These are phyloP conservation scores for Sorex fumeus DNA, from an alignment of 2,113 vertebrate genomes.

Conservation along the genomic window DNA sequence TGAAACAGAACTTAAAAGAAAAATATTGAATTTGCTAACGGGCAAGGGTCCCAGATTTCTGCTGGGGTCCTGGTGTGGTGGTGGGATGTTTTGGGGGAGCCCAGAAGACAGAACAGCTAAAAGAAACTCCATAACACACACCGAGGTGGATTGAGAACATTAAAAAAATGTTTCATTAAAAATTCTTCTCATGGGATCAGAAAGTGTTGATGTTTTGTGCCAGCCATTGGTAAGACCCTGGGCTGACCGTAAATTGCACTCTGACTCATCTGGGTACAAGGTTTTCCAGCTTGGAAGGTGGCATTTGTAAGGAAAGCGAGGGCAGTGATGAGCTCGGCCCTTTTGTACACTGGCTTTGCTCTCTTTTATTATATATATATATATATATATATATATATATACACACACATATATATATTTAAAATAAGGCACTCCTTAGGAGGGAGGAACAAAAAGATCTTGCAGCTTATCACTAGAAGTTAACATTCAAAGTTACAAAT, in stretches of 20 bases:
- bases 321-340: neutral
- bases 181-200: neutral
- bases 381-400: no score
- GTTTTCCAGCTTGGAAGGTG: neutral
- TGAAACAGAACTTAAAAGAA: conserved; percentile 72
- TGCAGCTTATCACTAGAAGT: no score
- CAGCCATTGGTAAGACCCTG: neutral
- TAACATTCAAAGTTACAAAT: no score
- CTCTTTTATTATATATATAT: neutral
- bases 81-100: neutral
- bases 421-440: neutral
- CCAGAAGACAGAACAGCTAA: neutral
- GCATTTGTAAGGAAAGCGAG: neutral
- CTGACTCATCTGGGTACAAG: neutral
- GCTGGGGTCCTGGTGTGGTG: neutral
- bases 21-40: conserved; percentile 45
- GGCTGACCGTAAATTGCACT: neutral
- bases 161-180: conserved; percentile 50
- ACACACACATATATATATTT: neutral
- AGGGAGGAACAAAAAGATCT: no score
- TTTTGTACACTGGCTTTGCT: neutral
- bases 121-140: conserved; percentile 40
- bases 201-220: neutral
- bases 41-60: conserved; percentile 52
- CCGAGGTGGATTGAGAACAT: conserved; percentile 22